phyloP scores from a whole-genome alignment of 37 sponge, comb jelly and placozoan genomes.

The Oopsacas minuta region DNA sequence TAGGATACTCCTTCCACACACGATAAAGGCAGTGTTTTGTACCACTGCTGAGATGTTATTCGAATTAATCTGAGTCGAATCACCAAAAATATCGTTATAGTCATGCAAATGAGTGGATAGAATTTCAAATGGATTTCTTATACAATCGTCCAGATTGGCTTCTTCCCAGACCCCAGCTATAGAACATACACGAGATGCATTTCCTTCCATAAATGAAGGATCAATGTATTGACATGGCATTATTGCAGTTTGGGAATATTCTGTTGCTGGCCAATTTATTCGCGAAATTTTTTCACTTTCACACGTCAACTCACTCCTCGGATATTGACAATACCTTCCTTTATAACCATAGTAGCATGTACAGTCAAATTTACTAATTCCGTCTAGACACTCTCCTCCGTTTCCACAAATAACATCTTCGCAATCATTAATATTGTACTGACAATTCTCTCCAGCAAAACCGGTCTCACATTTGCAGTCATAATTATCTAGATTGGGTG shows the following conservation, averaged over 20 bases:
- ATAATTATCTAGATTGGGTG: neutral
- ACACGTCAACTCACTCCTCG: neutral
- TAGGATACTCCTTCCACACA: neutral
- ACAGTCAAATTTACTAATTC: constrained; percentile 7
- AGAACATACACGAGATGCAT: neutral
- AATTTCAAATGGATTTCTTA: neutral
- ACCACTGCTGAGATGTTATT: neutral
- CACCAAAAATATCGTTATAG: neutral
- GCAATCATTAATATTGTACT: constrained; percentile 21
- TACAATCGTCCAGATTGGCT: neutral
- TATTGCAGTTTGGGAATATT: neutral
- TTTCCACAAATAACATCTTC: constrained; percentile 15
- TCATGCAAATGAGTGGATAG: neutral
- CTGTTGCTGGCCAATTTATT: constrained; percentile 14
- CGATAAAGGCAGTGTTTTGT: neutral
- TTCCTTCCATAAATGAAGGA: neutral
- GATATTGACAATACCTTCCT: constrained; percentile 16
- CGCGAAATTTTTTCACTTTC: neutral
- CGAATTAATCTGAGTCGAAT: neutral
- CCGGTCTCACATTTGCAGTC: constrained; percentile 22
- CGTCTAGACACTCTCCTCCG: constrained; percentile 23
- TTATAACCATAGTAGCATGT: constrained; percentile 10
- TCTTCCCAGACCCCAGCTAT: neutral
- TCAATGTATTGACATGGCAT: constrained; percentile 17
- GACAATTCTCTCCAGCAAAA: constrained; percentile 12